Evolutionary conservation across 1,140 invertebrate species (phyloP).

Genomic region (Bombus waltoni): DNA sequence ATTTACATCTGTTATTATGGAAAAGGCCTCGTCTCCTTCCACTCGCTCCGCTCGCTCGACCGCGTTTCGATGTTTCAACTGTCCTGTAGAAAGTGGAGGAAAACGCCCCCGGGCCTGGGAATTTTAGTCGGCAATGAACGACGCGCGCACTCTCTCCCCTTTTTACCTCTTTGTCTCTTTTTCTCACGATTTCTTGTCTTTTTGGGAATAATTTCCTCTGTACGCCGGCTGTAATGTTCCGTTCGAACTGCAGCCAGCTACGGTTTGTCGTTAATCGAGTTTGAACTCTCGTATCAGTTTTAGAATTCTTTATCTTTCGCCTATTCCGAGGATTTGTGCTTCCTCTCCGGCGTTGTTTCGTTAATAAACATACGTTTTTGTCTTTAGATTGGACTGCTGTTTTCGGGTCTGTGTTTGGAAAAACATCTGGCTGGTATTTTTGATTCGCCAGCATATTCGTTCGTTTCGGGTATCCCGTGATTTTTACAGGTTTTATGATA

Average conservation of each 20-base stretch:
- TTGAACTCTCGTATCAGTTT: conserved; percentile 19
- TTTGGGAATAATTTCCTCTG: conserved; percentile 18
- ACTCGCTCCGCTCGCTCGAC: conserved; percentile 50
- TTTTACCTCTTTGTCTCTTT: not conserved
- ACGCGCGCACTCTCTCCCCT: conserved; percentile 16
- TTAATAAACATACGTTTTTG: not conserved
- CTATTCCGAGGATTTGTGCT: not conserved
- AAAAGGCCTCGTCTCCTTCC: conserved; percentile 69
- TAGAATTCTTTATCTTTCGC: conserved; percentile 12
- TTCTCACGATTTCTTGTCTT: not conserved
- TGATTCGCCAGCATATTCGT: not conserved
- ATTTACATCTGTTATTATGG: conserved; percentile 83
- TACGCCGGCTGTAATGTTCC: not conserved
- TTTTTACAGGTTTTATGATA: not conserved
- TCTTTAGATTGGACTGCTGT: not conserved
- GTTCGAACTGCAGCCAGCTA: not conserved
- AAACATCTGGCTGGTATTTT: not conserved
- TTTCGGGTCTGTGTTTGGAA: not conserved
- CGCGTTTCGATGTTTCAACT: conserved; percentile 68
- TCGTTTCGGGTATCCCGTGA: not conserved
- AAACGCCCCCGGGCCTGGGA: conserved; percentile 53
- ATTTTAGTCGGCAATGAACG: conserved; percentile 44
- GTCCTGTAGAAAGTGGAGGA: conserved; percentile 55
- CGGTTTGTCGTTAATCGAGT: conserved; percentile 39
- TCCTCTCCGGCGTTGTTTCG: not conserved